Conservation (phyloP, 2,113 vertebrate species). For the Chamaetylas fuelleborni region DNA sequence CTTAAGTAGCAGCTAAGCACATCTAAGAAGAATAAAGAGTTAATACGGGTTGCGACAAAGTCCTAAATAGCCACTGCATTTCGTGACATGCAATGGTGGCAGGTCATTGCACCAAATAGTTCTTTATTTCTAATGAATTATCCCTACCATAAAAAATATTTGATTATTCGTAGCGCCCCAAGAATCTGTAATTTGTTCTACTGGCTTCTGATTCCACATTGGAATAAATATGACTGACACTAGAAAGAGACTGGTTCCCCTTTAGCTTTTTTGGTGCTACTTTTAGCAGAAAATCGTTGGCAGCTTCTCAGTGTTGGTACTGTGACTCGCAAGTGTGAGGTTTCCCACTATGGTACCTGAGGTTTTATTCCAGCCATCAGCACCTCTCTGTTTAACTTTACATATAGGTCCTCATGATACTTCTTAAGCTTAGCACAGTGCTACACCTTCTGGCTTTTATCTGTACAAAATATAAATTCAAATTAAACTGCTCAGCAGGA, state of each 20-base stretch:
- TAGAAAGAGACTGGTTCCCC: not conserved
- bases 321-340: rapidly evolving
- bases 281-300: not conserved
- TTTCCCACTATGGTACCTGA: not conserved
- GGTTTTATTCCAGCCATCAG: not conserved
- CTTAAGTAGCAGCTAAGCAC: slow-evolving; percentile 2
- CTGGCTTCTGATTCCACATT: not conserved
- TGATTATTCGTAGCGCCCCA: not conserved
- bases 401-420: not conserved
- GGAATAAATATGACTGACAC: not conserved
- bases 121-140: not conserved
- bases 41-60: not conserved
- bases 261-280: not conserved
- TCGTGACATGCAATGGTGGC: not conserved
- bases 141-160: not conserved
- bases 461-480: not conserved
- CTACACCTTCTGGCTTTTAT: not conserved
- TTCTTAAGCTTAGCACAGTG: not conserved
- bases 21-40: not conserved
- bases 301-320: not conserved
- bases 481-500: not conserved
- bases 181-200: not conserved
- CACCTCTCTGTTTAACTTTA: not conserved
- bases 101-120: not conserved
- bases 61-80: not conserved